Evolutionary conservation across 2,797 vertebrate species (phyloP), one percentile per base, ranked within the genome.

Genomic region (Mycteria americana): DNA sequence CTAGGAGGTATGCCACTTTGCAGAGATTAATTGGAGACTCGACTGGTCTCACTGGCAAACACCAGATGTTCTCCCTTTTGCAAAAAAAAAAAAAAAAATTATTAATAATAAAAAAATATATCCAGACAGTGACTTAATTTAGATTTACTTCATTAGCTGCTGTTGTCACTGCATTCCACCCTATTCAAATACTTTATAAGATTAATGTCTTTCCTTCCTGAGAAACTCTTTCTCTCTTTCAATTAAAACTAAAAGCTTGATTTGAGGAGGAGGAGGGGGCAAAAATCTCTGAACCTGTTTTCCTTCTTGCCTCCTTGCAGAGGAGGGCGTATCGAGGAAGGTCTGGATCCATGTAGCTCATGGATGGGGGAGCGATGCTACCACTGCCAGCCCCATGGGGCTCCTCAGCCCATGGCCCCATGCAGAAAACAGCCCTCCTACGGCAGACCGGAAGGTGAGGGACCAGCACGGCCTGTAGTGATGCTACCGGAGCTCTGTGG

Each of bases 81-180:
- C 70, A 10, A 73, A 77, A 87, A 65, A 73, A 56, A 45, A 94
- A 59, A 64, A 13, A 31, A 87, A 84, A 73, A 85, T 46, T 43
- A 45, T 4, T 13, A 33, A 10, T 64, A 46, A 25, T 64, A 15
- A 37, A 21, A 92, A 63, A 73, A 33, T 57, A 83, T 41, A 37
- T 74, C 24, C 74, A 79, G 53, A 60, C 76, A 86, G 62, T 45
- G 53, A 35, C 62, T 89, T 90, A 69, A 93, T 96, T 97, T 63
- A 72, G 95, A 54, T 92, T 96, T 95, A 81, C 65, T 95, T 97
- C 89, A 82, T 94, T 96, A 95, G 50, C 67, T 92, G 84, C 64
- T 95, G 75, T 81, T 86, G 83, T 92, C 76, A 75, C 64, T 94
- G 62, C 73, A 94, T 96, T 79, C 62, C 84, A 59, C 18, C 37